These are phyloP conservation scores for Lomographa bimaculata DNA, from an alignment of 2,888 invertebrate genomes.

Conservation along the genomic window DNA sequence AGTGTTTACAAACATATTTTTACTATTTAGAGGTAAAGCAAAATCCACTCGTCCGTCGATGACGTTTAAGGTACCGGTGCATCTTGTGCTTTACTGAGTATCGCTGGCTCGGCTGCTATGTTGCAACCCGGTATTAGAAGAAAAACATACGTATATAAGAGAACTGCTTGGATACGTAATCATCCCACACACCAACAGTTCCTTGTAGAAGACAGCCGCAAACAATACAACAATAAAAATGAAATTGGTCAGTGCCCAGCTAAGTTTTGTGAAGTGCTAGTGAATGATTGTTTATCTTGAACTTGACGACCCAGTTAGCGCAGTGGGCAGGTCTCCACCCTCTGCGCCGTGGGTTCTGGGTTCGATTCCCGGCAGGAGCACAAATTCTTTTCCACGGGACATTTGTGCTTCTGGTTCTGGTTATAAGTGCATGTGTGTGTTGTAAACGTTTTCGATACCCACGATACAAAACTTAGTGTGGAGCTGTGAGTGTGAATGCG, in stretches of 20 bases:
- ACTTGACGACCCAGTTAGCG: too few relatives aligned
- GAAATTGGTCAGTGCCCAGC: constrained; percentile 67
- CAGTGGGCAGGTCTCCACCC: too few relatives aligned
- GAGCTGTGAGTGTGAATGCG: too few relatives aligned
- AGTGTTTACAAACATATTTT: constrained; percentile 52
- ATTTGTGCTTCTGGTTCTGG: too few relatives aligned
- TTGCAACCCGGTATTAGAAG: constrained; percentile 73
- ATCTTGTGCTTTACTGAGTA: constrained; percentile 51
- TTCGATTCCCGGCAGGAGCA: too few relatives aligned
- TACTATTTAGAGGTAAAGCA: constrained; percentile 28
- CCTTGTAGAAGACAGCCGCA: constrained; percentile 57
- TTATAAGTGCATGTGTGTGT: too few relatives aligned
- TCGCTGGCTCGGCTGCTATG: constrained; percentile 50
- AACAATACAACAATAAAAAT: constrained; percentile 54
- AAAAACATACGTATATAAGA: constrained; percentile 77
- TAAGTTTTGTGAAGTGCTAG: constrained; percentile 25
- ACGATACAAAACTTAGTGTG: too few relatives aligned
- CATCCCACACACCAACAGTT: constrained; percentile 66
- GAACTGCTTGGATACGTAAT: constrained; percentile 66
- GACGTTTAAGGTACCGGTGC: constrained; percentile 40
- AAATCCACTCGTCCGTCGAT: constrained; percentile 38
- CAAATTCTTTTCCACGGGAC: too few relatives aligned
- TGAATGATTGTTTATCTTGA: constrained; percentile 30
- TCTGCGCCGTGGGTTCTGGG: too few relatives aligned
- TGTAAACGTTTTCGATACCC: too few relatives aligned